phyloP scores from a whole-genome alignment of 1,140 invertebrate genomes.

The Chymomyza costata region DNA sequence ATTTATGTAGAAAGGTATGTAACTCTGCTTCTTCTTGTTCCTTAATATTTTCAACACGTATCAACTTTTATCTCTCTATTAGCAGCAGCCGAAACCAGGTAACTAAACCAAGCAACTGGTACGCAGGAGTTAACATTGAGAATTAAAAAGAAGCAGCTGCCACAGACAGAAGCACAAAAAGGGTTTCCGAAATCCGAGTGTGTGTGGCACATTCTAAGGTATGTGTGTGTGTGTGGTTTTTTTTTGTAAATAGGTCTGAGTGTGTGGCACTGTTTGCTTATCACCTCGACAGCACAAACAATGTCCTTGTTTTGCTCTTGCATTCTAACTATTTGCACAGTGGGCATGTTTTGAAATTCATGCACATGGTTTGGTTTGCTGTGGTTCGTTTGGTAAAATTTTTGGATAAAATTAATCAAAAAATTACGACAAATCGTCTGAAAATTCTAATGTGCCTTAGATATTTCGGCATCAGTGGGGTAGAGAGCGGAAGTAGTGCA shows the following conservation, averaged over 20 bases:
- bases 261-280: conserved; percentile 61
- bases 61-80: conserved; percentile 68
- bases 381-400: no score
- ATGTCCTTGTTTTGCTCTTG: conserved; percentile 20
- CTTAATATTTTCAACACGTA: conserved; percentile 59
- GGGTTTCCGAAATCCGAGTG: conserved; percentile 13
- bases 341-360: conserved; percentile 48
- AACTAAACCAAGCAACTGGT: conserved; percentile 10
- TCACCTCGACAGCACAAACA: conserved; percentile 46
- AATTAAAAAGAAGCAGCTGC: no score
- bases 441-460: no score
- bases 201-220: conserved; percentile 3
- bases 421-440: no score
- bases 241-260: no score
- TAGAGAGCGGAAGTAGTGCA: no score
- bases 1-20: conserved; percentile 43
- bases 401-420: no score
- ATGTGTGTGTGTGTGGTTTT: no score
- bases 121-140: conserved; percentile 15
- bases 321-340: conserved; percentile 53
- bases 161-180: no score
- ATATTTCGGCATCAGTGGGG: no score
- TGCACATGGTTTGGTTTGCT: no score
- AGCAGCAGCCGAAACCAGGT: conserved; percentile 15
- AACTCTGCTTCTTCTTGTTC: conserved; percentile 6